A percentile compares a stretch with the other conserved stretches of the same genome.
Conservation (phyloP, 1,140 invertebrate species). For the Diploscapter pachys region DNA sequence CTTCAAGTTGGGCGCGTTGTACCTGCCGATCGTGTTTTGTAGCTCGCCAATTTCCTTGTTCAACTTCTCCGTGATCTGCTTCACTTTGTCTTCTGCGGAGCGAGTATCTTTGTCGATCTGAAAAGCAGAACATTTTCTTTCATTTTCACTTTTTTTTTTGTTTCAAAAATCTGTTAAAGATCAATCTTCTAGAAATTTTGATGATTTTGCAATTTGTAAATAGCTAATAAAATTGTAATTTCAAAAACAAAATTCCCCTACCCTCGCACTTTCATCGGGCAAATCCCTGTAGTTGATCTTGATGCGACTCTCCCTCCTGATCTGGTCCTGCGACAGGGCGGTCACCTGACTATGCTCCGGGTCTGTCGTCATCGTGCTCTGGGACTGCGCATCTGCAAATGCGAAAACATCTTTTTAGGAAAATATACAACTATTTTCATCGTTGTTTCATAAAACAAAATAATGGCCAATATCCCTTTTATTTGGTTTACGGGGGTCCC, state of each 20-base stretch:
- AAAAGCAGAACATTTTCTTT: not conserved
- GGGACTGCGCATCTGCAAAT: slow-evolving; percentile 3
- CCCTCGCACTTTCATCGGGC: slow-evolving; percentile 49
- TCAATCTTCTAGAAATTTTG: not conserved
- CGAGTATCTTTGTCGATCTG: slow-evolving; percentile 25
- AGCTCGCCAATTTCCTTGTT: slow-evolving; percentile 80
- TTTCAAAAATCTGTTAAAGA: not conserved
- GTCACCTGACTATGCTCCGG: not conserved
- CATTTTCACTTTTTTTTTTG: not conserved
- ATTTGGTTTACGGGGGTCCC: too few species aligned
- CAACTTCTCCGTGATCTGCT: slow-evolving; percentile 77
- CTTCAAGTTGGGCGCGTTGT: slow-evolving; percentile 95
- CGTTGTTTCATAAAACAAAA: too few species aligned
- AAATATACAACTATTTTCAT: not conserved
- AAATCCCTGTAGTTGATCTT: slow-evolving; percentile 80
- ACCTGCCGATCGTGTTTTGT: slow-evolving; percentile 80
- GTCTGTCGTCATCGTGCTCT: slow-evolving; percentile 7
- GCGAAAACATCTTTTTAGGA: not conserved
- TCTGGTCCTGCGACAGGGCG: slow-evolving; percentile 18
- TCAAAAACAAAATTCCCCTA: not conserved
- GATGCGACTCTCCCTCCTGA: slow-evolving; percentile 69
- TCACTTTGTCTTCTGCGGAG: slow-evolving; percentile 72
- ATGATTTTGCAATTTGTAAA: slow-evolving; percentile 13
- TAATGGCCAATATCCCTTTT: too few species aligned
- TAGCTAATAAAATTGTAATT: not conserved